These are phyloP conservation scores for Alligator mississippiensis DNA, from an alignment of 2,113 vertebrate genomes.

Conservation along the genomic window DNA sequence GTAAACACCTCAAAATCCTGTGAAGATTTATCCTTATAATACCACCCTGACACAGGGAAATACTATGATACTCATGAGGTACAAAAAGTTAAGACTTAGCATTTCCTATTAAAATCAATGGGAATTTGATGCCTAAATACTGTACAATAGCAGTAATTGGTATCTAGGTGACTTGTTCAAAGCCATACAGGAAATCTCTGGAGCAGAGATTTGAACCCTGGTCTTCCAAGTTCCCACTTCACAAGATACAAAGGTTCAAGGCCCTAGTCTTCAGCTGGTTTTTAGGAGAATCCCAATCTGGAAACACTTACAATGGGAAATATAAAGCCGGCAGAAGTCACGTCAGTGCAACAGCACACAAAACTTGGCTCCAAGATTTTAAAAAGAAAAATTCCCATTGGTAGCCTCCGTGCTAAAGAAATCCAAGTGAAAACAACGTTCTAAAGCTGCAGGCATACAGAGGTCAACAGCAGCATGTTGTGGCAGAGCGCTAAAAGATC, in stretches of 20 bases:
- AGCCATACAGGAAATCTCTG: neutral
- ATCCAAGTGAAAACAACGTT: slow-evolving; percentile 68
- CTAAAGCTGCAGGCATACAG: slow-evolving; percentile 54
- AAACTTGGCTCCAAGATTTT: slow-evolving; percentile 41
- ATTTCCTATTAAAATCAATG: neutral
- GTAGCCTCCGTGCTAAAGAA: slow-evolving; percentile 47
- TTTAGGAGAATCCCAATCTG: neutral
- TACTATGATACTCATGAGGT: neutral
- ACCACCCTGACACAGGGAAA: neutral
- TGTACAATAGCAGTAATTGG: neutral
- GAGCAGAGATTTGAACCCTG: neutral
- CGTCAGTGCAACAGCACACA: slow-evolving; percentile 36
- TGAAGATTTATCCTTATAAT: neutral
- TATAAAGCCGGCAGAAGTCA: slow-evolving; percentile 27
- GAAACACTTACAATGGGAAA: slow-evolving; percentile 20
- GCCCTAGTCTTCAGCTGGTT: neutral
- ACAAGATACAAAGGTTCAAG: neutral
- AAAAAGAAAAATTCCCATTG: slow-evolving; percentile 51
- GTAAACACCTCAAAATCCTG: neutral
- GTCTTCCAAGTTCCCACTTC: neutral
- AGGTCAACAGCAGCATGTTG: slow-evolving; percentile 69
- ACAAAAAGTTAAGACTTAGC: neutral
- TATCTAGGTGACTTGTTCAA: neutral
- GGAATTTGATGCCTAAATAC: neutral
- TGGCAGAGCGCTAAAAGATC: slow-evolving; percentile 66